These are phyloP conservation scores for Channallabes apus DNA, from an alignment of 2,797 vertebrate genomes.

Conservation along the genomic window DNA sequence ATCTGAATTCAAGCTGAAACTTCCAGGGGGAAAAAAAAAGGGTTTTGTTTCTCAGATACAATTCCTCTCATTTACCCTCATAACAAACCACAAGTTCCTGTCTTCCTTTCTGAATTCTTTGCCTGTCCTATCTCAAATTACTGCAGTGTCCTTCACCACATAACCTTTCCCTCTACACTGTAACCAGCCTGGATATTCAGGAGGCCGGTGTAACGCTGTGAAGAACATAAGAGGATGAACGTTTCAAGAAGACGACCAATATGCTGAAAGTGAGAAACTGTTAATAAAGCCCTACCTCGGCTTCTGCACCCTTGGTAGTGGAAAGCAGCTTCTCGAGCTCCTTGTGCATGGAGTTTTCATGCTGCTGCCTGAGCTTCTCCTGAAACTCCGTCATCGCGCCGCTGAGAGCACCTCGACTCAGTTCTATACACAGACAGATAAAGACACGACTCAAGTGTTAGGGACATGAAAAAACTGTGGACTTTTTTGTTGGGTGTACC, in stretches of 20 bases:
- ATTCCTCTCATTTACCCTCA: neutral
- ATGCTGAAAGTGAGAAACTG: neutral
- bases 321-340: slow-evolving; percentile 88
- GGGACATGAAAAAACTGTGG: neutral
- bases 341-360: slow-evolving; percentile 89
- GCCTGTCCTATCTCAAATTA: neutral
- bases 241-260: neutral
- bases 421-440: slow-evolving; percentile 68
- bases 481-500: neutral
- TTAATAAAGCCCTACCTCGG: slow-evolving; percentile 74
- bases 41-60: neutral
- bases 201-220: neutral
- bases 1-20: neutral
- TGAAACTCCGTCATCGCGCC: slow-evolving; percentile 88
- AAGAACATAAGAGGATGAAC: neutral
- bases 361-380: slow-evolving; percentile 91
- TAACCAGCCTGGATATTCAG: neutral
- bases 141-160: neutral
- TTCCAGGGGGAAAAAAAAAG: neutral
- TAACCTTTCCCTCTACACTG: neutral
- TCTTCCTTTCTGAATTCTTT: neutral
- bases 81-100: neutral
- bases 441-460: neutral
- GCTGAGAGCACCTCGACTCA: slow-evolving; percentile 79
- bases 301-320: slow-evolving; percentile 72